These are phyloP conservation scores for Triplophysa yarkandensis DNA, from an alignment of 2,797 vertebrate genomes.

Conservation along the genomic window DNA sequence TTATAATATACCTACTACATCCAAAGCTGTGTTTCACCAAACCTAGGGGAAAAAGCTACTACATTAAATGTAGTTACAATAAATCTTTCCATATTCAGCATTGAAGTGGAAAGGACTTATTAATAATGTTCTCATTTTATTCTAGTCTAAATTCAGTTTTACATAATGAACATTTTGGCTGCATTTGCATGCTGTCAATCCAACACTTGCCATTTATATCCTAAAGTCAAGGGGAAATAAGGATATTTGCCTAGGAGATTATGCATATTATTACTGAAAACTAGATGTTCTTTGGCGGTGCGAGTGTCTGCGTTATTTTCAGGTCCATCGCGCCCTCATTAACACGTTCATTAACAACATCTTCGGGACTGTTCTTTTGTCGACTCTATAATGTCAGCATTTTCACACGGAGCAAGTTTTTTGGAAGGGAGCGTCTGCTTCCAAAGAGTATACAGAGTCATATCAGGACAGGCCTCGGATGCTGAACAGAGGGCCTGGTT, in stretches of 20 bases:
- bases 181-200: neutral
- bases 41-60: too few relatives aligned
- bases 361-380: conserved; percentile 14
- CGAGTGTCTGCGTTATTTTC: conserved; percentile 21
- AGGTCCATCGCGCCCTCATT: conserved; percentile 40
- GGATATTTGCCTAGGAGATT: neutral
- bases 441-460: neutral
- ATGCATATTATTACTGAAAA: conserved; percentile 18
- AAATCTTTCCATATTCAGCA: neutral
- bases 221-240: neutral
- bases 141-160: too few relatives aligned
- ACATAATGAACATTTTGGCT: neutral
- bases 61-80: neutral
- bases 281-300: conserved; percentile 31
- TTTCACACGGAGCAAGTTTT: conserved; percentile 8
- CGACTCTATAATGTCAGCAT: conserved; percentile 18
- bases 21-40: neutral
- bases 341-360: conserved; percentile 20
- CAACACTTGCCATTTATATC: neutral
- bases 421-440: conserved; percentile 18
- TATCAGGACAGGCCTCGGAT: conserved; percentile 13
- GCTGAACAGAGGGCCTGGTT: conserved; percentile 24
- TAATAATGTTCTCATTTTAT: too few relatives aligned
- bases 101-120: too few relatives aligned
- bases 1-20: neutral